Evolutionary conservation across 2,888 invertebrate species (phyloP).

Genomic region (Chirona hameri): DNA sequence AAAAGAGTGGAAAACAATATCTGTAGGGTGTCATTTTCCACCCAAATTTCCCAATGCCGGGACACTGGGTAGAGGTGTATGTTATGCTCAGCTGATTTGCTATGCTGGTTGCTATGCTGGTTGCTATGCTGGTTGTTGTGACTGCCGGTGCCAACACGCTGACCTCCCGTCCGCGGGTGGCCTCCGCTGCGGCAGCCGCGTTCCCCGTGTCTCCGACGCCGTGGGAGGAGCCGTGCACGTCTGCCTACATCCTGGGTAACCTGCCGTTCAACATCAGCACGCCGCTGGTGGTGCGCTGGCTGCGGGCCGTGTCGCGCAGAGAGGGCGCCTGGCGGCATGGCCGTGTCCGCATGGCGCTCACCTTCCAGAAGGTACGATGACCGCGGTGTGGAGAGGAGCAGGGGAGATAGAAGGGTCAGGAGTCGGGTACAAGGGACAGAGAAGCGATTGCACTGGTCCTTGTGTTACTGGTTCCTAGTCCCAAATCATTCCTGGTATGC

Average conservation of each 20-base stretch:
- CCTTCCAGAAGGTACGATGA: conserved; percentile 95
- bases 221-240: conserved; percentile 50
- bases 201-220: conserved; percentile 36
- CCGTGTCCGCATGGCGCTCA: conserved; percentile 80
- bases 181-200: background rate
- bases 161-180: background rate
- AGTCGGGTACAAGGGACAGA: conserved; percentile 58
- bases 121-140: too few relatives aligned
- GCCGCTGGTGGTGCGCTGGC: conserved; percentile 83
- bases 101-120: too few relatives aligned
- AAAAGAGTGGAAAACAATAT: too few relatives aligned
- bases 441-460: too few relatives aligned
- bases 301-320: conserved; percentile 70
- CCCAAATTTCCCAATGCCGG: too few relatives aligned
- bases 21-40: too few relatives aligned
- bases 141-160: background rate
- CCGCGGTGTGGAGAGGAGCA: conserved; percentile 63
- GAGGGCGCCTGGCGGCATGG: conserved; percentile 72
- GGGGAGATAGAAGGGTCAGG: background rate
- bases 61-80: too few relatives aligned
- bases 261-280: conserved; percentile 96
- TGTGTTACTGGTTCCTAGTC: too few relatives aligned
- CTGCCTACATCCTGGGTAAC: conserved; percentile 81
- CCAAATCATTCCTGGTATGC: too few relatives aligned
- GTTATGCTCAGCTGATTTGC: too few relatives aligned